These are phyloP conservation scores for Anorthoa munda DNA, from an alignment of 2,888 invertebrate genomes.

Conservation along the genomic window DNA sequence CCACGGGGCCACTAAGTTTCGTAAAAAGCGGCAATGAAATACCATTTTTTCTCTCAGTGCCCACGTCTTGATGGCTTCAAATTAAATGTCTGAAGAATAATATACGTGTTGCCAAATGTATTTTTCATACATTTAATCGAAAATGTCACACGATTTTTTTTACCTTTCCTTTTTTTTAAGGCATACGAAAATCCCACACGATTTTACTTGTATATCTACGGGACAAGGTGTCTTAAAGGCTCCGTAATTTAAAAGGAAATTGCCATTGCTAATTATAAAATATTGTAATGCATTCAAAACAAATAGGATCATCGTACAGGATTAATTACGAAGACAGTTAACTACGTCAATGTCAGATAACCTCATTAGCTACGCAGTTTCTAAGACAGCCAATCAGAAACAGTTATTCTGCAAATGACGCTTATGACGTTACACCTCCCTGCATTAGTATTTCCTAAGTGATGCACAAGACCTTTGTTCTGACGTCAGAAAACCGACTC, in stretches of 20 bases:
- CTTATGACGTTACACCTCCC: constrained; percentile 22
- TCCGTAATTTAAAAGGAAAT: not conserved
- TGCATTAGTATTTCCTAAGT: constrained; percentile 11
- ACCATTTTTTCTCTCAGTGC: too few relatives aligned
- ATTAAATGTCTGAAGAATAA: not conserved
- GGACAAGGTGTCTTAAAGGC: too few relatives aligned
- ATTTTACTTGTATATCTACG: not conserved
- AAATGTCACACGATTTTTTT: too few relatives aligned
- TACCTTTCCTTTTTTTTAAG: too few relatives aligned
- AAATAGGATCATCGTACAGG: not conserved
- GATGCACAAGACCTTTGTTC: constrained; percentile 4
- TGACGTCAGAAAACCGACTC: constrained; percentile 29
- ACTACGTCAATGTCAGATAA: constrained; percentile 4
- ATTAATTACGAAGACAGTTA: not conserved
- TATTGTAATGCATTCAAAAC: not conserved
- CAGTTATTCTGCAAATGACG: constrained; percentile 33
- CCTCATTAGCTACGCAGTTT: constrained; percentile 10
- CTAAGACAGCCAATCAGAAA: constrained; percentile 32
- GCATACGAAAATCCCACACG: too few relatives aligned
- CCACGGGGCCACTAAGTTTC: constrained; percentile 37
- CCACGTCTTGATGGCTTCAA: too few relatives aligned
- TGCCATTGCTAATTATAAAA: not conserved
- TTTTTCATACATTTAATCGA: too few relatives aligned
- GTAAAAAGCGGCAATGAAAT: not conserved
- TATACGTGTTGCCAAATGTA: not conserved